Percentiles rank a stretch among this genome's conserved stretches.
Evolutionary conservation across 2,888 invertebrate genomes (phyloP).

Genomic region (Epistrophe eligans): DNA sequence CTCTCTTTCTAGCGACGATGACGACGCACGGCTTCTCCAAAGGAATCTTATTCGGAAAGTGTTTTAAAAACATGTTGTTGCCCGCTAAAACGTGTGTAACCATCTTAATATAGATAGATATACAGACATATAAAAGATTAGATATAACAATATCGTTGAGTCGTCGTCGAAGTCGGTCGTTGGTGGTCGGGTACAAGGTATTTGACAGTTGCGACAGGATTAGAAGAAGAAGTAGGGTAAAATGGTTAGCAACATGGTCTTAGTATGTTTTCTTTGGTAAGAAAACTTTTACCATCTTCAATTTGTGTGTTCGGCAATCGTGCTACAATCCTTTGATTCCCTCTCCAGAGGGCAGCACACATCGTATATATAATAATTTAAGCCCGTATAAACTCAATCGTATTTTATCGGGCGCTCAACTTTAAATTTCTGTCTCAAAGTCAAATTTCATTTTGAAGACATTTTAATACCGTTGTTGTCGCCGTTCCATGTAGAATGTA

Average conservation of each 20-base stretch:
- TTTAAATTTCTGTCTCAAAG: constrained; percentile 58
- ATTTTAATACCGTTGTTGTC: constrained; percentile 53
- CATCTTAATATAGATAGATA: constrained; percentile 25
- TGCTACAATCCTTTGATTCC: constrained; percentile 16
- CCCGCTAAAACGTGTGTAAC: constrained; percentile 59
- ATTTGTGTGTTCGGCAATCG: constrained; percentile 56
- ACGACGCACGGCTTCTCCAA: neutral
- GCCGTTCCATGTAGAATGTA: neutral
- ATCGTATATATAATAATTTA: neutral
- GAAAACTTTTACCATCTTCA: constrained; percentile 64
- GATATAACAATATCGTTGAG: constrained; percentile 28
- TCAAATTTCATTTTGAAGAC: constrained; percentile 62
- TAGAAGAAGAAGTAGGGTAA: neutral
- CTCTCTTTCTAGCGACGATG: neutral
- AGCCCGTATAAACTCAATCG: constrained; percentile 30
- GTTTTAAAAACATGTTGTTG: constrained; percentile 70
- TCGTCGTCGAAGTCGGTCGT: neutral
- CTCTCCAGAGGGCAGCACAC: neutral
- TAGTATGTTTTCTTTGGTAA: constrained; percentile 22
- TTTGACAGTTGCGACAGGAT: constrained; percentile 18
- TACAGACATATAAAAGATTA: too few species aligned
- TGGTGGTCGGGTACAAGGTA: constrained; percentile 22
- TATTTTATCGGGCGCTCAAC: constrained; percentile 24
- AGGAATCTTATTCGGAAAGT: constrained; percentile 60
- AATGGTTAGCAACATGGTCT: constrained; percentile 49